Evolutionary conservation across 1,140 invertebrate genomes (phyloP), one percentile per base, ranked within the genome.

Genomic region (Listronotus bonariensis): DNA sequence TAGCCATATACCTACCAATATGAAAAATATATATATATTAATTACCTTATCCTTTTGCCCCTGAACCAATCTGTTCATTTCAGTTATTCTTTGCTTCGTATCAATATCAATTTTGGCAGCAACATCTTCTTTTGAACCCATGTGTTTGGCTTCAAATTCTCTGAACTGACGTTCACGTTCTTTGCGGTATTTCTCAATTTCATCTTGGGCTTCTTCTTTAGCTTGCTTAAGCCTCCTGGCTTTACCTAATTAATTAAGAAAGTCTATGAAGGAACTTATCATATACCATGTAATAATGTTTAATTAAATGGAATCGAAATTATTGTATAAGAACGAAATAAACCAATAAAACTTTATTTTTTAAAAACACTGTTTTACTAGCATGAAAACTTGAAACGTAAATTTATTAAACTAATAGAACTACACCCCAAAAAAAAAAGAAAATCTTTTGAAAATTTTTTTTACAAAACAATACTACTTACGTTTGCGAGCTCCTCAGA

Each of bases 171-270:
- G 89, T 79, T 97, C 93, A 36, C 92, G 84, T 80, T 98, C 95
- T 79, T 90, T 88, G 76, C 93, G 92, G 82, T 98, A 99, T 76
- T 95, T 95, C 78, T 99, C 96, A 76, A 99, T 96, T 82, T 99
- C 97, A 80, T 95, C 91, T 76, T 98, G 96, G 70, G 97, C 97
- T 82, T 99, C 97, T 80, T 99, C 96, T 82, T 99, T 99, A 32
- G 97, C 98, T 81, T 99, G 96, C 83, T 99, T 99, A 81, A 99
- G 87, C 77, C 97, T 87, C 75, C 92, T 91, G 67, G 96, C 95
- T 87, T 99, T 99, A 71, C 96, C 95, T 97, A 34, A 49, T 46
- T 34, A 15, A 14, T n/a, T 17, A 57, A 40, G 11, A 54, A 46
- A 26, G 5, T 26, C 1, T 26, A 26, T 26, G 20, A 26, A 26